Conservation (phyloP, 2,113 vertebrate genomes). For the Isurus oxyrinchus region DNA sequence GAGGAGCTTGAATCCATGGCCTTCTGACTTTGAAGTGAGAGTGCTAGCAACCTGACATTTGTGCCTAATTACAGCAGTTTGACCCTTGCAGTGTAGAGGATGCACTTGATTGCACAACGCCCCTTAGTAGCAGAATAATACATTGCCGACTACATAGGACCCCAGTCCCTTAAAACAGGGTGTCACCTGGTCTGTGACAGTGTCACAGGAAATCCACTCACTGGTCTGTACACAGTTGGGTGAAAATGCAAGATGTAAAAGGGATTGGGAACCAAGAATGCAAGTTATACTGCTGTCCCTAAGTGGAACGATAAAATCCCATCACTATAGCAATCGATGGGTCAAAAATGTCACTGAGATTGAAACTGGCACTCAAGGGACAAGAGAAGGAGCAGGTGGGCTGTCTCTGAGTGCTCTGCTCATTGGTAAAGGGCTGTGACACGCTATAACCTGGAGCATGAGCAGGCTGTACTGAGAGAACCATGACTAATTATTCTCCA, state of each 20-base stretch:
- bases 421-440: not conserved
- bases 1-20: not conserved
- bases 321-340: not conserved
- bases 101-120: too few species aligned
- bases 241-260: not conserved
- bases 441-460: not conserved
- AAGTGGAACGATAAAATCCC: not conserved
- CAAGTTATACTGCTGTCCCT: not conserved
- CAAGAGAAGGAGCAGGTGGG: not conserved
- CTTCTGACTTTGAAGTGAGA: not conserved
- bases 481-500: not conserved
- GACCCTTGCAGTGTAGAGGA: not conserved
- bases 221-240: not conserved
- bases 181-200: not conserved
- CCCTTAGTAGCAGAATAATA: not conserved
- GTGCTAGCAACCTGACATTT: not conserved
- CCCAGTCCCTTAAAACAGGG: not conserved
- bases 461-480: not conserved
- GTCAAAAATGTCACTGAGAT: not conserved
- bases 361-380: not conserved
- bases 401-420: not conserved
- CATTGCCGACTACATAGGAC: not conserved
- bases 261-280: too few species aligned
- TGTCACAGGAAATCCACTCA: not conserved
- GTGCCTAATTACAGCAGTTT: not conserved